Evolutionary conservation across 2,113 vertebrate genomes (phyloP), one percentile per base, ranked within the genome.

Genomic region (Myrmecophaga tridactyla): DNA sequence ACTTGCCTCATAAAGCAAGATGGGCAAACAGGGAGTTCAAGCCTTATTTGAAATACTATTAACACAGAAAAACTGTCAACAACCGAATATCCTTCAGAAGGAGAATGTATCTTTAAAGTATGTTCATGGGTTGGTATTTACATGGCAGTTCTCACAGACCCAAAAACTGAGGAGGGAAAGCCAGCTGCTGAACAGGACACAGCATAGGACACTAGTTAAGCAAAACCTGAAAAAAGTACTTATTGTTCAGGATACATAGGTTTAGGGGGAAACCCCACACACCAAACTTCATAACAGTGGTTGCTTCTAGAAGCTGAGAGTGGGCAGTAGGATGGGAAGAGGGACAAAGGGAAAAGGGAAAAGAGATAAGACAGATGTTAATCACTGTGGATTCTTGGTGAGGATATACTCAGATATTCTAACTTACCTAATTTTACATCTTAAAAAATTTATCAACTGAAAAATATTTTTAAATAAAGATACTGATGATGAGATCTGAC

Each of bases 381-480:
- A 25, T 3, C 48, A 29, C 1, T 11, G n/a, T 11, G 18, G 56
- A 21, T 27, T 48, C 46, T 14, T 63, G 83, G 75, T 11, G 23
- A 60, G 18, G 6, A 60, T 23, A 4, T 25, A 3, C 8, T 27
- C 56, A 5, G 56, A n/a, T 0, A 1, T 0, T 13, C 9, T 18
- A 0, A 17, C 53, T 43, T 29, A 25, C 11, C 62, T 58, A 36
- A 73, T 41, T n/a, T 29, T 17, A 56, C 46, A 4, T 43, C 41
- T 39, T 39, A 29, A 23, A 31, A 20, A 60, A 72, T 23, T 41
- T 76, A 72, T 27, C n/a, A n/a, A n/a, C n/a, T n/a, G n/a, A n/a
- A n/a, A n/a, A n/a, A n/a, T n/a, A n/a, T n/a, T n/a, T n/a, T n/a
- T n/a, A n/a, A n/a, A 36, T 46, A 20, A 43, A 86, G 56, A 29